phyloP scores from a whole-genome alignment of 1,140 invertebrate species.

The Mizuhopecten yessoensis region DNA sequence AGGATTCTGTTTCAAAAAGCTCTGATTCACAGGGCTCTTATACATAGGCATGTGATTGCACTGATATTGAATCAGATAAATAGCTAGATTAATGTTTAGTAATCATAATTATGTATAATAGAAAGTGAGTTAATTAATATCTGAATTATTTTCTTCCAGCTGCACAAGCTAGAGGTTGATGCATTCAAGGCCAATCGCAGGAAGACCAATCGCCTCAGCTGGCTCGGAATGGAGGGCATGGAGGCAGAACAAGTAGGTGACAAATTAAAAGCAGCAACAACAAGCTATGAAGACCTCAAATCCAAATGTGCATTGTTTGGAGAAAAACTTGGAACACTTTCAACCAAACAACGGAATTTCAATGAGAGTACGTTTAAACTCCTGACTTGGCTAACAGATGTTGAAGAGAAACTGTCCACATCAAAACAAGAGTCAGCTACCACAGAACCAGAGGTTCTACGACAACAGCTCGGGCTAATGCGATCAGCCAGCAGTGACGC shows the following conservation, averaged over 20 bases:
- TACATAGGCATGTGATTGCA: too few species aligned
- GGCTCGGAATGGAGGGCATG: constrained; percentile 76
- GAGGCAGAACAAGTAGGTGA: constrained; percentile 78
- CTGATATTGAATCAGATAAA: too few species aligned
- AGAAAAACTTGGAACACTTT: constrained; percentile 92
- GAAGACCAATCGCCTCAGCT: constrained; percentile 74
- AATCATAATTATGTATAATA: neutral
- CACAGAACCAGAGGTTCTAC: constrained; percentile 93
- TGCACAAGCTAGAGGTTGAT: constrained; percentile 79
- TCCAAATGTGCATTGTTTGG: constrained; percentile 86
- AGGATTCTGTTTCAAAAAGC: too few species aligned
- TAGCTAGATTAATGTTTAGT: too few species aligned
- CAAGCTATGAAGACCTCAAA: constrained; percentile 89
- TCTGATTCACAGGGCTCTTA: too few species aligned
- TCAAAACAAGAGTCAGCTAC: constrained; percentile 92
- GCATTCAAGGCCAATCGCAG: constrained; percentile 78
- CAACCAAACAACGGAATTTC: constrained; percentile 91
- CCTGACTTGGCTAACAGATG: constrained; percentile 91
- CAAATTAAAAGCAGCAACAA: constrained; percentile 74
- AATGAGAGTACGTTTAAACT: constrained; percentile 93
- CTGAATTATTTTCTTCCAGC: constrained; percentile 67
- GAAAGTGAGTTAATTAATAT: neutral
- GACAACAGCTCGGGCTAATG: constrained; percentile 93
- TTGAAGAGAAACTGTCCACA: constrained; percentile 90
- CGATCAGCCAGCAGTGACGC: constrained; percentile 94